Percentiles rank a stretch among this genome's conserved stretches.
These are phyloP conservation scores for Temnothorax rugatulus DNA, from an alignment of 2,888 invertebrate genomes.

Conservation along the genomic window DNA sequence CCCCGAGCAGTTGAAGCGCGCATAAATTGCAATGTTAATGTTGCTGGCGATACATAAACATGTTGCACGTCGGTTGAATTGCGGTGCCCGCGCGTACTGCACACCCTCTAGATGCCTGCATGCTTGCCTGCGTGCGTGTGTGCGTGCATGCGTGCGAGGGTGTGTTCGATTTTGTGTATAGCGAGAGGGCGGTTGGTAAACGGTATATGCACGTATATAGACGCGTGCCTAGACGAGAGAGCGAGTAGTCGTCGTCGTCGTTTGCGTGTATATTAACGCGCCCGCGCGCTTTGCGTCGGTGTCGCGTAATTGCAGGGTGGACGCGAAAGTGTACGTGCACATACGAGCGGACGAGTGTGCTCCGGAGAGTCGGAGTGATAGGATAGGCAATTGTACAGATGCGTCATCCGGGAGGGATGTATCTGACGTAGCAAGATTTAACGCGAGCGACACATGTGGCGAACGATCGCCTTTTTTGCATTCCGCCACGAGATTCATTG, in stretches of 20 bases:
- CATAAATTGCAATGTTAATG: constrained; percentile 85
- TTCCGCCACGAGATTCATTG: constrained; percentile 10
- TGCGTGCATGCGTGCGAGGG: constrained; percentile 41
- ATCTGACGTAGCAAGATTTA: constrained; percentile 61
- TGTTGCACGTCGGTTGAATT: constrained; percentile 83
- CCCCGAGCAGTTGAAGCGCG: constrained; percentile 80
- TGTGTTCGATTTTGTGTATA: constrained; percentile 36
- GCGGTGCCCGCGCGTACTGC: constrained; percentile 75
- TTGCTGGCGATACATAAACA: constrained; percentile 84
- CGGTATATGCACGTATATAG: constrained; percentile 32
- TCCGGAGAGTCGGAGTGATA: constrained; percentile 46
- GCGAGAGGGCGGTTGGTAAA: constrained; percentile 27
- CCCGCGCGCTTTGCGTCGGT: constrained; percentile 18
- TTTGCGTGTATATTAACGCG: constrained; percentile 24
- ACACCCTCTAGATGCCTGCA: constrained; percentile 56
- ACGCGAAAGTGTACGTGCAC: constrained; percentile 12
- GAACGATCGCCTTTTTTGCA: constrained; percentile 28
- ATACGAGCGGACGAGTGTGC: constrained; percentile 5
- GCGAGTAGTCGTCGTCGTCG: constrained; percentile 24
- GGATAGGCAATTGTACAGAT: constrained; percentile 72
- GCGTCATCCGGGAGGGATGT: constrained; percentile 56
- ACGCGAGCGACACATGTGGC: constrained; percentile 56
- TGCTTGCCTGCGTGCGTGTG: constrained; percentile 29
- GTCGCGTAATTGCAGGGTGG: constrained; percentile 35
- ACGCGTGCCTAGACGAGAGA: constrained; percentile 53